Evolutionary conservation across 30 jellyfish, hydroid and myxozoan species (phyloP), one percentile per base, ranked within the genome.

Genomic region (Turritopsis rubra): DNA sequence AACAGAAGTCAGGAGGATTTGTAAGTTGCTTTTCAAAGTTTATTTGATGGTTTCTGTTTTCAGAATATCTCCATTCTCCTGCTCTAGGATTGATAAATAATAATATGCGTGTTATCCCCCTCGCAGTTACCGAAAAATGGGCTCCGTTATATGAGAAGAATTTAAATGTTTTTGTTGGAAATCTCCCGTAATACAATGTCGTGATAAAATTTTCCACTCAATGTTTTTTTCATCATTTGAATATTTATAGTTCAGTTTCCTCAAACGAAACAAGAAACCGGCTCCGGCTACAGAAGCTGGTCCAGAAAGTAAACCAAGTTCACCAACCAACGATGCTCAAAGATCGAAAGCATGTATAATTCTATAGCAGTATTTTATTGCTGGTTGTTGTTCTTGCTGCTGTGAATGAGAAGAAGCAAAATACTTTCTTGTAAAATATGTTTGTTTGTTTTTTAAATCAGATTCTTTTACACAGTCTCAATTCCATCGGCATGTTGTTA

Each of bases 301-400:
- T 16, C 9, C 28, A 68, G 30, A 23, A 27, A 68, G 77, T 27
- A 68, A 68, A 22, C 77, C 8, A n/a, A 22, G 77, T 68, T n/a
- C 77, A 19, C 77, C 77, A 68, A 68, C 77, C 9, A 68, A 23
- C 28, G 77, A 68, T n/a, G 30, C 28, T 8, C 28, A 23, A 27
- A 9, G 30, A 68, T 68, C 77, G 77, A 68, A 68, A 68, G 30
- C 77, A 68, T 68, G 77, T 68, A 22, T 68, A 9, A 68, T 68
- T 9, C 30, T 68, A 68, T 68, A 68, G 30, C 77, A 68, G 77
- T 13, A 3, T 41, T 13, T 41, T 41, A 13, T 3, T 41, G 60
- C 5, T 41, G 60, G 9, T 41, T 41, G 60, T 41, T 41, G 9
- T 3, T 41, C 13, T 3, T 41, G 5, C 60, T 3, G 60, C 60